A percentile compares a stretch with the other conserved stretches of the same genome.
phyloP scores from a whole-genome alignment of 1,140 invertebrate genomes.

The Lucilia cuprina region DNA sequence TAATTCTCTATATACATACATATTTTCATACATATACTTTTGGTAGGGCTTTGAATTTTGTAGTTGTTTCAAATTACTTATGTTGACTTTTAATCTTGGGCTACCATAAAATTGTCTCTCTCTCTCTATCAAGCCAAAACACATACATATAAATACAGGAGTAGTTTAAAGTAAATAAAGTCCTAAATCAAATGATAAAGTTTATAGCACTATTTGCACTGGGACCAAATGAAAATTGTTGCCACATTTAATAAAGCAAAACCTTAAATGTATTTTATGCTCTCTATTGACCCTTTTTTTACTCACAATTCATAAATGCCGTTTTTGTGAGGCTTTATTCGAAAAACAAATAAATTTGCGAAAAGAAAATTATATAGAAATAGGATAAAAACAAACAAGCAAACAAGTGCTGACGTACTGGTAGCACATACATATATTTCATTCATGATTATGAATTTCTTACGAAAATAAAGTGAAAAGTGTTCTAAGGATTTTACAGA shows the following conservation, averaged over 20 bases:
- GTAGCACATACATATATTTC: not conserved
- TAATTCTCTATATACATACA: not conserved
- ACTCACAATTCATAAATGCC: not conserved
- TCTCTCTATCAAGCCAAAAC: not conserved
- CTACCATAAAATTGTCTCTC: not conserved
- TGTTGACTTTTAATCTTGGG: not conserved
- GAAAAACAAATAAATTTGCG: no score
- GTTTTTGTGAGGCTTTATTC: not conserved
- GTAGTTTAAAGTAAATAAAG: not conserved
- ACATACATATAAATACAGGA: no score
- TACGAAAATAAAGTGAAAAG: not conserved
- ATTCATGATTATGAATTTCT: not conserved
- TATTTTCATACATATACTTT: not conserved
- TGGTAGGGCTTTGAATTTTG: not conserved
- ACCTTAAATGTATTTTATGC: not conserved
- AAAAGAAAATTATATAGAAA: no score
- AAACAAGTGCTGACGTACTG: not conserved
- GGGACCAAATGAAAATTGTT: not conserved
- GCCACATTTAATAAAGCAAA: constrained; percentile 2
- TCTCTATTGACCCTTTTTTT: not conserved
- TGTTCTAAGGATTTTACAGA: not conserved
- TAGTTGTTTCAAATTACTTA: not conserved
- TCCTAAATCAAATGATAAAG: not conserved
- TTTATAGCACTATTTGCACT: not conserved
- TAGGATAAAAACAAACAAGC: no score